phyloP scores from a whole-genome alignment of 1,140 invertebrate genomes.

The Cryptotermes secundus region DNA sequence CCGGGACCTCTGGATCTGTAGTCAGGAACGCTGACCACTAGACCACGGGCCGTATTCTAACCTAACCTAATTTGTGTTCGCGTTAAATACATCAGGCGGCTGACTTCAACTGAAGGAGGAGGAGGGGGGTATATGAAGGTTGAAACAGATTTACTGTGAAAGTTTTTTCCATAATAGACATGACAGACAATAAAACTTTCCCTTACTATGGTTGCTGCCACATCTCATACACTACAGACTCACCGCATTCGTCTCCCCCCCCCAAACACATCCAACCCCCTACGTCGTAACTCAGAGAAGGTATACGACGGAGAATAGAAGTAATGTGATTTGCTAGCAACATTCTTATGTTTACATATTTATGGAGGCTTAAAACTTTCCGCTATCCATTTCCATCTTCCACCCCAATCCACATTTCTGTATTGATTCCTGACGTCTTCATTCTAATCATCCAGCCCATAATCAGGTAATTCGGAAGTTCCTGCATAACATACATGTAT shows the following conservation, averaged over 20 bases:
- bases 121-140: not conserved
- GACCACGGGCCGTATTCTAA: too few species aligned
- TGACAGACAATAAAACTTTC: slow-evolving; percentile 28
- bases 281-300: not conserved
- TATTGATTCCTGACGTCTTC: not conserved
- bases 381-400: not conserved
- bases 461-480: too few species aligned
- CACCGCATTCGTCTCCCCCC: too few species aligned
- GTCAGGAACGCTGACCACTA: too few species aligned
- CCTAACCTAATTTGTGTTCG: not conserved
- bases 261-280: too few species aligned
- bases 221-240: not conserved
- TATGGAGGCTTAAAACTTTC: slow-evolving; percentile 6
- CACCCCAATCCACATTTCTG: not conserved
- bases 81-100: not conserved
- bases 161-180: slow-evolving; percentile 25
- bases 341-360: not conserved
- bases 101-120: not conserved
- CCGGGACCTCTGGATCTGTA: too few species aligned
- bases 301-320: not conserved
- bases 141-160: slow-evolving; percentile 21
- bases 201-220: not conserved
- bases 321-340: not conserved
- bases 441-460: not conserved
- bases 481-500: too few species aligned